These are phyloP conservation scores for Lutra lutra DNA, from an alignment of 2,797 vertebrate species.

Conservation along the genomic window DNA sequence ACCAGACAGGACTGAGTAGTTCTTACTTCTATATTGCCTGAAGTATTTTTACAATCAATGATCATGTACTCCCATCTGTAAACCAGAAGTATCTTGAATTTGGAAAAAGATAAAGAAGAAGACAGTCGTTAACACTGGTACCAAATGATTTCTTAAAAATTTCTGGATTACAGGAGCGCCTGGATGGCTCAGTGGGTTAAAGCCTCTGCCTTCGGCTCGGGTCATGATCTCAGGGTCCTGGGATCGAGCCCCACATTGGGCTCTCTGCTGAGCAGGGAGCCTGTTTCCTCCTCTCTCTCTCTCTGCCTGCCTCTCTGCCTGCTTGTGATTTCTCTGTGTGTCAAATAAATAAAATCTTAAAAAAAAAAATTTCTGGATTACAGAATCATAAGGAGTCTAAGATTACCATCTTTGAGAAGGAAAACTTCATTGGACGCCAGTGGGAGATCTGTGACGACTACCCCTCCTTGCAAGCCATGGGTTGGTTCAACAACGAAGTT, in stretches of 20 bases:
- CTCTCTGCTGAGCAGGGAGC: too few species aligned
- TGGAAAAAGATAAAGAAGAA: not conserved
- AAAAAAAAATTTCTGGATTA: slow-evolving; percentile 33
- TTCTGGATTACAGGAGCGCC: slow-evolving; percentile 86
- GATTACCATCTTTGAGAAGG: slow-evolving; percentile 94
- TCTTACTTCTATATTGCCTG: not conserved
- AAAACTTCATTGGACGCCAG: slow-evolving; percentile 96
- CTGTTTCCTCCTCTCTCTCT: too few species aligned
- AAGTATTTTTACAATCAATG: not conserved
- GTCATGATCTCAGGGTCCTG: too few species aligned
- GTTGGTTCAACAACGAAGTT: slow-evolving; percentile 96
- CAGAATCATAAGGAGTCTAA: slow-evolving; percentile 97
- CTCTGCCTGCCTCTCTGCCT: too few species aligned
- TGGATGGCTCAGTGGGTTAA: too few species aligned
- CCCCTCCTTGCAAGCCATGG: slow-evolving; percentile 97
- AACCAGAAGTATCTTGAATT: not conserved
- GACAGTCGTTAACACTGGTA: not conserved
- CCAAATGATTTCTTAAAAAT: not conserved
- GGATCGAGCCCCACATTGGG: too few species aligned
- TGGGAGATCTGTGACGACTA: slow-evolving; percentile 97
- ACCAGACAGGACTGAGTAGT: not conserved
- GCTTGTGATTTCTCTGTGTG: too few species aligned
- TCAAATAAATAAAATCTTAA: too few species aligned
- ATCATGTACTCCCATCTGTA: not conserved
- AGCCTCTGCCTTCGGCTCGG: too few species aligned